These are phyloP conservation scores for Palloptera scutellata DNA, from an alignment of 2,888 invertebrate species.

Conservation along the genomic window DNA sequence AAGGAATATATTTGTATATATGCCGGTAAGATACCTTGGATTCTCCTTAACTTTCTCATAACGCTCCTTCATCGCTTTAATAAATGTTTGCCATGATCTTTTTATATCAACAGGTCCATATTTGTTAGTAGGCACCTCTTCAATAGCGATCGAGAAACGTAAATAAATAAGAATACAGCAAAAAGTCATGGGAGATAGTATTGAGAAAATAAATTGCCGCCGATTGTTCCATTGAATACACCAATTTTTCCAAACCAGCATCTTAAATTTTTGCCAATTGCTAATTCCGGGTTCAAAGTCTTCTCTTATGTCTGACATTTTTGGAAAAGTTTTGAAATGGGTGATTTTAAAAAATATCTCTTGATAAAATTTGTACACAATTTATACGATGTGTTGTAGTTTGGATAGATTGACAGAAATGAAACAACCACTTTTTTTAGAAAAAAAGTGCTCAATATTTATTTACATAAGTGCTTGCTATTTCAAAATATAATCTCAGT, in stretches of 20 bases:
- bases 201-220: conserved; percentile 71
- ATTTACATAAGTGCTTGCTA: no score
- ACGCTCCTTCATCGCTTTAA: not conserved
- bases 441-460: no score
- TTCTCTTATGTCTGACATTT: no score
- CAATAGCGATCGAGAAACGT: conserved; percentile 64
- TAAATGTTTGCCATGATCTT: conserved; percentile 6
- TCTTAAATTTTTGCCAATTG: conserved; percentile 66
- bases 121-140: conserved; percentile 14
- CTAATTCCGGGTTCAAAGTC: no score
- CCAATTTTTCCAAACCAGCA: conserved; percentile 82
- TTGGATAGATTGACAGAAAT: no score
- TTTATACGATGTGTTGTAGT: no score
- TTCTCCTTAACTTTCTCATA: not conserved
- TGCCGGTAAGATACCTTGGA: conserved; percentile 1
- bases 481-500: no score
- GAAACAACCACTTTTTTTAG: no score
- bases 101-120: conserved; percentile 12
- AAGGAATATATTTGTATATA: not conserved
- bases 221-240: conserved; percentile 76
- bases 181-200: conserved; percentile 71
- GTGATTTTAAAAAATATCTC: no score
- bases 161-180: conserved; percentile 72
- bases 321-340: no score
- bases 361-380: no score